phyloP scores from a whole-genome alignment of 1,140 invertebrate genomes.

The Drosophila littoralis region DNA sequence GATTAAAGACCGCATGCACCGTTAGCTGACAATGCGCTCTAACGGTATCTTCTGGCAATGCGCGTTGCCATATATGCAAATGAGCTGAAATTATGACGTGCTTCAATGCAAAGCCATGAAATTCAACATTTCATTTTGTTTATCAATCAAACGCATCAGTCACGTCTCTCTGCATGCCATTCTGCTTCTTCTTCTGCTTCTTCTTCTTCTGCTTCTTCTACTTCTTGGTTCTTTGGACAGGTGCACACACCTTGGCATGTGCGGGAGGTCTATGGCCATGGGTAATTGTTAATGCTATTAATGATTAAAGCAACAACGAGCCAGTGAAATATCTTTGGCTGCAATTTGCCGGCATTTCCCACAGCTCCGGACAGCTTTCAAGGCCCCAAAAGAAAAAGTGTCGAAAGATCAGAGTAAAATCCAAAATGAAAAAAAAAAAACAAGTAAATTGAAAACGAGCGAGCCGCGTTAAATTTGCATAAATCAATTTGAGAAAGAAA shows the following conservation, averaged over 20 bases:
- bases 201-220: not conserved
- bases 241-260: conserved; percentile 37
- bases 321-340: not conserved
- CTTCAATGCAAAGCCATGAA: conserved; percentile 28
- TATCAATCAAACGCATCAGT: conserved; percentile 71
- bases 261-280: conserved; percentile 20
- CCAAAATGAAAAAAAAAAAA: no score
- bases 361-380: conserved; percentile 6
- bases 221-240: conserved; percentile 23
- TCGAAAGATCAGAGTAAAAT: conserved; percentile 55
- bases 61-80: conserved; percentile 33
- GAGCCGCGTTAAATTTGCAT: conserved; percentile 59
- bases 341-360: conserved; percentile 16
- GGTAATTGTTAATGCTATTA: conserved; percentile 1
- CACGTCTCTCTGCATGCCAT: conserved; percentile 64
- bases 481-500: conserved; percentile 66
- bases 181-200: not conserved
- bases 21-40: conserved; percentile 51
- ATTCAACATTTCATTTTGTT: conserved; percentile 3
- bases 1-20: conserved; percentile 25
- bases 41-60: conserved; percentile 25
- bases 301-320: conserved; percentile 22
- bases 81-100: conserved; percentile 61
- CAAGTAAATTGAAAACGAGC: conserved; percentile 32
- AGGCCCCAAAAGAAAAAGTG: conserved; percentile 33